Percentiles rank a stretch among this genome's conserved stretches.
Evolutionary conservation across 2,113 vertebrate species (phyloP).

Genomic region (Pipa parva): DNA sequence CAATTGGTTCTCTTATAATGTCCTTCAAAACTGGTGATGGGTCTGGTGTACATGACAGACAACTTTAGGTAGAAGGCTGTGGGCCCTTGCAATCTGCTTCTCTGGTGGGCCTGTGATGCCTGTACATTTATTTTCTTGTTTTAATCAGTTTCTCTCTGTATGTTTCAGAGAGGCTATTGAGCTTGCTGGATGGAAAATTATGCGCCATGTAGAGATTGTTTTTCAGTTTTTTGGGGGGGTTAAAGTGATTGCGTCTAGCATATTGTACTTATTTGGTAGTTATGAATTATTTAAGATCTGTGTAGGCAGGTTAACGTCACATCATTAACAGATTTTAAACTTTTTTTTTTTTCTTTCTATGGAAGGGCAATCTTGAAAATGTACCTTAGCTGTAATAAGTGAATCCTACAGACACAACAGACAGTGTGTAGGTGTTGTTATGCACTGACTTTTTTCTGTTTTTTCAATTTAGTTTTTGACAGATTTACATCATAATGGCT

Average conservation of each 20-base stretch:
- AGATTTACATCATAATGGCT: slow-evolving; percentile 21
- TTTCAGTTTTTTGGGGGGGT: not conserved
- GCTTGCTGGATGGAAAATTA: slow-evolving; percentile 1
- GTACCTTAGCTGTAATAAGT: slow-evolving; percentile 38
- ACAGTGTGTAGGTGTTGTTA: slow-evolving; percentile 34
- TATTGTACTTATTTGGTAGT: not conserved
- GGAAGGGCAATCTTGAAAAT: slow-evolving; percentile 39
- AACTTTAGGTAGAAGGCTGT: too few relatives aligned
- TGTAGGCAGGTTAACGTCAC: slow-evolving; percentile 40
- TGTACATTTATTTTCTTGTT: too few relatives aligned
- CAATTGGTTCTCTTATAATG: too few relatives aligned
- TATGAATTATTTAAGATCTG: slow-evolving; percentile 24
- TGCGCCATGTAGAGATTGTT: not conserved
- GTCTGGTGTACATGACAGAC: too few relatives aligned
- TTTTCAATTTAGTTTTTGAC: slow-evolving; percentile 10
- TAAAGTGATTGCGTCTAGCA: not conserved
- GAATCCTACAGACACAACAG: slow-evolving; percentile 37
- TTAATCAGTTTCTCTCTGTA: too few relatives aligned
- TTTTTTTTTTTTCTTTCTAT: slow-evolving; percentile 34
- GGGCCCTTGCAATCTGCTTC: too few relatives aligned
- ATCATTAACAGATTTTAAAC: slow-evolving; percentile 38
- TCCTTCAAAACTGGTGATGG: too few relatives aligned
- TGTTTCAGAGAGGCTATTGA: too few relatives aligned
- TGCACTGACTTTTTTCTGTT: too few relatives aligned
- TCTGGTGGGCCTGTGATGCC: too few relatives aligned